Evolutionary conservation across 2,797 vertebrate species (phyloP).

Genomic region (Melanotaenia parkinsoni): DNA sequence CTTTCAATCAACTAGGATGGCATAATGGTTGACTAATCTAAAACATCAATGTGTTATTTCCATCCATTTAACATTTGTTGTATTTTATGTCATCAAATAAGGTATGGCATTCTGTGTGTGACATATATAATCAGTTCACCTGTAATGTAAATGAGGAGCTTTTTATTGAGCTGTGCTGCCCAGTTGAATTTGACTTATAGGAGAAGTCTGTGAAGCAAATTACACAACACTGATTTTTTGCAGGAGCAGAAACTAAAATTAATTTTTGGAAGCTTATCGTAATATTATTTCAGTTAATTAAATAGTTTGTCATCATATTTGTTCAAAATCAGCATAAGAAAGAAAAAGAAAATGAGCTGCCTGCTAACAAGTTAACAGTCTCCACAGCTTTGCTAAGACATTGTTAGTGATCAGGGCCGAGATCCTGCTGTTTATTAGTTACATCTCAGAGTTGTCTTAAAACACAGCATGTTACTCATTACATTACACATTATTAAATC

Average conservation of each 20-base stretch:
- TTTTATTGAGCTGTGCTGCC: not conserved
- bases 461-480: no score
- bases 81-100: conserved; percentile 4
- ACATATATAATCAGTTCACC: not conserved
- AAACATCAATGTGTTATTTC: conserved; percentile 27
- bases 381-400: conserved; percentile 8
- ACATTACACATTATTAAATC: no score
- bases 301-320: conserved; percentile 7
- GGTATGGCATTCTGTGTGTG: not conserved
- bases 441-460: not conserved
- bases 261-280: not conserved
- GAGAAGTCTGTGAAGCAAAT: not conserved
- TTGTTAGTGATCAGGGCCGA: conserved; percentile 21
- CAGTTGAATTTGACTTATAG: no score
- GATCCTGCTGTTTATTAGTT: conserved; percentile 31
- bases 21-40: conserved; percentile 21
- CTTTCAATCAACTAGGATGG: conserved; percentile 46
- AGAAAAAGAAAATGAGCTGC: not conserved
- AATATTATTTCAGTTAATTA: not conserved
- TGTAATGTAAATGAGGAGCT: not conserved
- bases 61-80: conserved; percentile 24
- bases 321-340: not conserved
- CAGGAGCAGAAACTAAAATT: conserved; percentile 7
- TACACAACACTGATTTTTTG: conserved; percentile 6
- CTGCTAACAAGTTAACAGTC: no score